Percentiles rank a stretch among this genome's conserved stretches.
phyloP scores from a whole-genome alignment of 2,113 vertebrate species.

The Macrotis lagotis region DNA sequence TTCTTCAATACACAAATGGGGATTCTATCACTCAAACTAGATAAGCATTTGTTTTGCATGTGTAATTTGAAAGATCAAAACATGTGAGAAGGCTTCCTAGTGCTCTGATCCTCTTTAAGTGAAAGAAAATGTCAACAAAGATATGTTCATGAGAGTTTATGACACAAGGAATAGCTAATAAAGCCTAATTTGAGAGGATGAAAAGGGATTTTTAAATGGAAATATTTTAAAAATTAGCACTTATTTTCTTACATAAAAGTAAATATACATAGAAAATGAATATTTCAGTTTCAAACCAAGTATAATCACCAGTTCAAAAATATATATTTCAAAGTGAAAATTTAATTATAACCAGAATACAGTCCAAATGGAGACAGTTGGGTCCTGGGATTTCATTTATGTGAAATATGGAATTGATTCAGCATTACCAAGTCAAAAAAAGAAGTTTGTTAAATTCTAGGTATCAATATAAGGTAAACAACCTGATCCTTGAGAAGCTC shows the following conservation, averaged over 20 bases:
- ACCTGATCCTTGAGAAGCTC: background rate
- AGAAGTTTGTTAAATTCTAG: constrained; percentile 7
- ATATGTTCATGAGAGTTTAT: constrained; percentile 6
- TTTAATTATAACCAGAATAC: constrained; percentile 48
- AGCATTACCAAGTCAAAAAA: constrained; percentile 25
- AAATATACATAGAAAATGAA: constrained; percentile 10
- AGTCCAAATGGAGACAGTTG: background rate
- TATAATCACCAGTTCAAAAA: constrained; percentile 20
- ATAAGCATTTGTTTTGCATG: constrained; percentile 61
- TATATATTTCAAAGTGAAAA: constrained; percentile 38
- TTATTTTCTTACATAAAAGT: constrained; percentile 35
- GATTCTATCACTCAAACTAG: background rate
- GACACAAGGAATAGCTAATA: background rate
- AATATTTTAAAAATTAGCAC: constrained; percentile 6
- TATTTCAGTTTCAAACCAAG: constrained; percentile 20
- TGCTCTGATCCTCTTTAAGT: background rate
- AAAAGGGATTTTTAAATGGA: background rate
- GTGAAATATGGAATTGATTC: constrained; percentile 50
- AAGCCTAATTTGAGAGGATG: background rate
- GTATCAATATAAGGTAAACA: background rate
- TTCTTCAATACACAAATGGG: constrained; percentile 16
- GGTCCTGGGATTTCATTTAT: constrained; percentile 14
- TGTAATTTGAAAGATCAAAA: constrained; percentile 49
- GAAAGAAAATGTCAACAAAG: constrained; percentile 38
- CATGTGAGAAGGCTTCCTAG: constrained; percentile 38